Conservation (phyloP, 2,113 vertebrate species). For the Galbula dea region DNA sequence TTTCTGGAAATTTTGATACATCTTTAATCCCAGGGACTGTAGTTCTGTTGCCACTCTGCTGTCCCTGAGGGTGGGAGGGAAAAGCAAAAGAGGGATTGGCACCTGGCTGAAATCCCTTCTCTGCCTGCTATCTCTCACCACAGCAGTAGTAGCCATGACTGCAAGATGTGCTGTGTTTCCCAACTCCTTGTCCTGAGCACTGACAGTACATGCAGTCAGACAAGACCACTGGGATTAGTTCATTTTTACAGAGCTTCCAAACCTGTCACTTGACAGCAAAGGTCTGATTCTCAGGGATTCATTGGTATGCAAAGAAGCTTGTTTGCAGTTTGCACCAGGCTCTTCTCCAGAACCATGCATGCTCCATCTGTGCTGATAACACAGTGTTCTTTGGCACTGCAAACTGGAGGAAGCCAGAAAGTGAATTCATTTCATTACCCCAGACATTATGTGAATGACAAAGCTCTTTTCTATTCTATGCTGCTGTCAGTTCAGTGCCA, state of each 20-base stretch:
- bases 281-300: constrained; percentile 72
- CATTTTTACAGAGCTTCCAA: constrained; percentile 67
- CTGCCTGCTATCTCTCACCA: not conserved
- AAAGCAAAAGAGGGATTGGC: not conserved
- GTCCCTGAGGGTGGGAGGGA: not conserved
- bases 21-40: not conserved
- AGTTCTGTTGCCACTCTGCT: not conserved
- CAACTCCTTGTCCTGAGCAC: constrained; percentile 45
- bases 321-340: constrained; percentile 77
- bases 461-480: constrained; percentile 73
- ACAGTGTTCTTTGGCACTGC: constrained; percentile 80
- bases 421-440: constrained; percentile 80
- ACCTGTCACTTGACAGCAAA: constrained; percentile 74
- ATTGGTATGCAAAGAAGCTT: constrained; percentile 80
- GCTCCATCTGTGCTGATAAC: constrained; percentile 83
- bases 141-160: constrained; percentile 25
- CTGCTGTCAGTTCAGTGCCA: constrained; percentile 68
- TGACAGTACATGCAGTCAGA: constrained; percentile 69
- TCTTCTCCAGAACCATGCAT: constrained; percentile 79
- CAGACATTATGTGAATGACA: constrained; percentile 80
- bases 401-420: constrained; percentile 78
- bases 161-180: not conserved
- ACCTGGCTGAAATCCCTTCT: constrained; percentile 31
- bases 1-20: not conserved
- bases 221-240: constrained; percentile 69